A percentile compares a stretch with the other conserved stretches of the same genome.
These are phyloP conservation scores for Vandiemenella viatica DNA, from an alignment of 2,888 invertebrate species.

Conservation along the genomic window DNA sequence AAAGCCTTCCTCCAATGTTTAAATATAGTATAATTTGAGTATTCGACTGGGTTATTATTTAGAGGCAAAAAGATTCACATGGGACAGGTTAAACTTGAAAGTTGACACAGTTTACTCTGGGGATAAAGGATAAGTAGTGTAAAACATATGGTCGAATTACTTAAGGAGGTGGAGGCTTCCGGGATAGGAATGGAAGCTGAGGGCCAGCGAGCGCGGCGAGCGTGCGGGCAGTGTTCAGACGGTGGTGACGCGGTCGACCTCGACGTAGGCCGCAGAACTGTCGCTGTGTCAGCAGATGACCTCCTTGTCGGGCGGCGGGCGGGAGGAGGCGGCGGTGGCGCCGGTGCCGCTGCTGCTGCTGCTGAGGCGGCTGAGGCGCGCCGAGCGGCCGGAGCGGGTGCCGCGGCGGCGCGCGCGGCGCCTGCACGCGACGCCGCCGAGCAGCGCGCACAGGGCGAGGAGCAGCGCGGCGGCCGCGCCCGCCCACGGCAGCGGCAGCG, in stretches of 20 bases:
- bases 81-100: no score
- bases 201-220: no score
- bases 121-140: no score
- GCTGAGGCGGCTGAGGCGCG: constrained; percentile 14
- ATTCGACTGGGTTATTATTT: no score
- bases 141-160: no score
- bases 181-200: no score
- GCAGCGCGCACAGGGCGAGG: constrained; percentile 8
- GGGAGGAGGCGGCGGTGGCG: constrained; percentile 34
- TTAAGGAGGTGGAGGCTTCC: no score
- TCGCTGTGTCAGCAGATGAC: constrained; percentile 93
- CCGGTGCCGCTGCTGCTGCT: constrained; percentile 13
- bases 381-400: constrained; percentile 30
- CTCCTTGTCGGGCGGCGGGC: constrained; percentile 39
- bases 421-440: constrained; percentile 20
- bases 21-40: no score
- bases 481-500: constrained; percentile 49
- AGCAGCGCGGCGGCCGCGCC: constrained; percentile 23
- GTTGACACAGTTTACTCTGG: no score
- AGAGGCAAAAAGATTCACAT: no score
- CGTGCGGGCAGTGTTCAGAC: no score
- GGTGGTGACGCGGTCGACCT: constrained; percentile 78
- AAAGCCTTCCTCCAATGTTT: no score
- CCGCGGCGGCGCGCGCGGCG: constrained; percentile 27
- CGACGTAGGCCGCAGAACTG: constrained; percentile 86